Percentiles rank a stretch among this genome's conserved stretches.
phyloP scores from a whole-genome alignment of 2,113 vertebrate species.

The Collichthys lucidus region DNA sequence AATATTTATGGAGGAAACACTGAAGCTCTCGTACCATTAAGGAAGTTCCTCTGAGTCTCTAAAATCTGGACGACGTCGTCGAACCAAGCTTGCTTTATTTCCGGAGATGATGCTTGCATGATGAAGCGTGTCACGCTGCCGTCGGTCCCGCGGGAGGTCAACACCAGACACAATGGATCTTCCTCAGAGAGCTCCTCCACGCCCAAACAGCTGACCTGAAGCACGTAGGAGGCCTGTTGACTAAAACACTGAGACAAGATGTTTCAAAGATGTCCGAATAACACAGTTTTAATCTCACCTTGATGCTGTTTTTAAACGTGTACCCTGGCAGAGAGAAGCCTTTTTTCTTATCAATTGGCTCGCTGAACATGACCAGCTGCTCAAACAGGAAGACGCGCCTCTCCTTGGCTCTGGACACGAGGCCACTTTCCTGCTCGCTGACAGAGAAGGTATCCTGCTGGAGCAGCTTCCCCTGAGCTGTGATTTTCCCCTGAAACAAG shows the following conservation, averaged over 20 bases:
- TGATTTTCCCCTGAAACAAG: conserved; percentile 88
- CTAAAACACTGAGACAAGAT: not conserved
- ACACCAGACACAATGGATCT: conserved; percentile 84
- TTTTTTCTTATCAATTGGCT: conserved; percentile 90
- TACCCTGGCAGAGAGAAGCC: conserved; percentile 87
- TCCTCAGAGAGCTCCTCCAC: conserved; percentile 85
- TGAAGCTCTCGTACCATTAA: conserved; percentile 85
- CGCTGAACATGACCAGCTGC: conserved; percentile 92
- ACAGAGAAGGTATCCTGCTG: conserved; percentile 92
- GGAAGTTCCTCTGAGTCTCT: conserved; percentile 91
- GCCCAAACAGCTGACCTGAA: conserved; percentile 90
- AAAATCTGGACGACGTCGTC: conserved; percentile 89
- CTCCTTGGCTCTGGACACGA: conserved; percentile 86
- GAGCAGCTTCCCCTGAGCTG: conserved; percentile 91
- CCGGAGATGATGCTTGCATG: conserved; percentile 83
- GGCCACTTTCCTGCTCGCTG: conserved; percentile 84
- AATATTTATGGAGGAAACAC: not conserved
- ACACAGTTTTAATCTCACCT: conserved; percentile 77
- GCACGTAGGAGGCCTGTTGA: not conserved
- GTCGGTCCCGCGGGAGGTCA: conserved; percentile 89
- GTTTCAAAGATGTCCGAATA: not conserved
- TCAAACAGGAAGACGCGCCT: conserved; percentile 93
- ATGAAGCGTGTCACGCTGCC: conserved; percentile 84
- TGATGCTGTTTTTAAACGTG: conserved; percentile 92
- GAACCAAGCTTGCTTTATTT: conserved; percentile 87